Evolutionary conservation across 2,797 vertebrate species (phyloP), one percentile per base, ranked within the genome.

Genomic region (Knipowitschia caucasica): DNA sequence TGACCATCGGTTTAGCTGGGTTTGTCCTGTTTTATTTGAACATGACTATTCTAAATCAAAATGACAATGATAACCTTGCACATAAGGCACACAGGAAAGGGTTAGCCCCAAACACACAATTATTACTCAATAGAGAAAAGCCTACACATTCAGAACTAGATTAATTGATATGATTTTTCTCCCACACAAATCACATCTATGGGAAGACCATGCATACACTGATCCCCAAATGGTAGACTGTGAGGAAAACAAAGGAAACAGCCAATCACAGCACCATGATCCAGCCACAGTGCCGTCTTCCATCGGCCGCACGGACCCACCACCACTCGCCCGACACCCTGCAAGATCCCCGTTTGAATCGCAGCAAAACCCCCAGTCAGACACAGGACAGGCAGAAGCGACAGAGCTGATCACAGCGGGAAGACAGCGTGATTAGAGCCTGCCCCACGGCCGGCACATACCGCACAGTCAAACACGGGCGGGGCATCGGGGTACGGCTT

Each of bases 391-490:
- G 18, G 79, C 39, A 69, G 69, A 61, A 67, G 54, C 79, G 65
- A 59, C 54, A 80, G 66, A 55, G 57, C 64, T 61, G 74, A 69
- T 62, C 65, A 73, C 58, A 77, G 77, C 81, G 73, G 80, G 62
- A 82, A 71, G 71, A 46, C 53, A 67, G 73, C 69, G 71, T 83
- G 77, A 72, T 80, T 74, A 54, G 29, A 70, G 67, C 24, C 42
- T 2, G 24, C 24, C 64, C 75, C 72, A 81, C 59, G 78, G 69
- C 82, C 78, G 82, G 85, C 85, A 94, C 90, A 71, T 93, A 94
- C 92, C 89, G 85, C 91, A 83, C 91, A 91, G 88, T 93, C 91
- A 87, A 90, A 91, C 84, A 88, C 69, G 69, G 86, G 87, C 82
- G 85, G 83, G 86, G 78, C 83, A 82, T 93, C 92, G 69, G 90